Base-by-base conservation (phyloP, 2,888 invertebrate genomes). In the Sphaerophoria rueppellii region DNA sequence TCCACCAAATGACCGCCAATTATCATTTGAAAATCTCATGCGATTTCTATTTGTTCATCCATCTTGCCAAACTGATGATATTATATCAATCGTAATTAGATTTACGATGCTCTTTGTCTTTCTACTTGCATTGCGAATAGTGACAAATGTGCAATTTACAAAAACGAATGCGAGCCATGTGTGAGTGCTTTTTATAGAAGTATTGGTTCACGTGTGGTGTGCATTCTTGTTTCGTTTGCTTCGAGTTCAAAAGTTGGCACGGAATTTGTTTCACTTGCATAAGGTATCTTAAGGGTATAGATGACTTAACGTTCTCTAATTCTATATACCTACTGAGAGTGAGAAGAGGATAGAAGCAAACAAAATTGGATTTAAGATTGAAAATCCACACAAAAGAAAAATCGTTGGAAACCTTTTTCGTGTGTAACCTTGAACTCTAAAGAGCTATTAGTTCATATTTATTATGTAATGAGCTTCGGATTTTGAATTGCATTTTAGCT, bases 41-140 rank as follows among this genome's bases (percentile, higher is more conserved):
- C 1, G 2, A 50, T 14, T 34, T 48, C 48, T 46, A 50, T 65
- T 3, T 12, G 14, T 50, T 48, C 1, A 12, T 63, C 6, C 14
- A 14, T 63, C 35, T 35, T 14, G 14, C 35, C 37, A 50, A 37
- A 35, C 16, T 65, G 65, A 65, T 75, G 76, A 55, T 81, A 58
- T 35, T 81, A 75, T 61, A 75, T 81, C 75, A 81, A 81, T 71
- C 48, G 75, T 75, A 81, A 65, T 75, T 52, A 81, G 61, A 77
- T 78, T 78, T 70, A 74, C n/a, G 46, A 65, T 70, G 43, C 24
- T 43, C 63, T 58, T 58, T 70, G 57, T 73, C 60, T 65, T 65
- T 69, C 32, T 11, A 6, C 6, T 43, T 55, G 11, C 0, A 60
- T 60, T 34, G 43, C n/a, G 16, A 72, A 60, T 35, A 24, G 57